A percentile compares a stretch with the other conserved stretches of the same genome.
These are phyloP conservation scores for Epizoanthus rinbou DNA, from an alignment of 92 coral and sea anemone genomes.

Conservation along the genomic window DNA sequence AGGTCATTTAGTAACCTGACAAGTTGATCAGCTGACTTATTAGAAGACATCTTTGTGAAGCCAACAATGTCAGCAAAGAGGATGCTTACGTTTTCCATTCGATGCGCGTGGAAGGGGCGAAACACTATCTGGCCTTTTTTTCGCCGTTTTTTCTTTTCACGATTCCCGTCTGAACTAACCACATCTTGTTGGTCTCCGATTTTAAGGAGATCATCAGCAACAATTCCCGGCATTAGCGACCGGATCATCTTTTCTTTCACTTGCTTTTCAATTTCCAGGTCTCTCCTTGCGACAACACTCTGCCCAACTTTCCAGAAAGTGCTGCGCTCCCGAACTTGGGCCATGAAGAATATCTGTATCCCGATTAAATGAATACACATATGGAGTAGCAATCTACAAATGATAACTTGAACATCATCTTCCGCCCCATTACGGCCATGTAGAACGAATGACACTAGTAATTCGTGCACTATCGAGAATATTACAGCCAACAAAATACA, in stretches of 20 bases:
- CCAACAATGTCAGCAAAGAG: conserved; percentile 99
- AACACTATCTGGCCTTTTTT: conserved; percentile 84
- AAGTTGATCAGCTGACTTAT: conserved; percentile 96
- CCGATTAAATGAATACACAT: conserved; percentile 93
- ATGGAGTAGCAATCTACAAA: conserved; percentile 82
- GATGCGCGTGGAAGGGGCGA: conserved; percentile 97
- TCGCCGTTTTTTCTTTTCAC: conserved; percentile 71
- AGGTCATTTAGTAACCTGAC: conserved; percentile 93
- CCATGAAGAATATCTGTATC: conserved; percentile 95
- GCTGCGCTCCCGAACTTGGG: conserved; percentile 98
- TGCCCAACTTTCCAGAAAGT: conserved; percentile 99
- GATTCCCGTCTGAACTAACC: conserved; percentile 60
- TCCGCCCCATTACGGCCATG: conserved; percentile 29
- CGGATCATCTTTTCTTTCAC: conserved; percentile 95
- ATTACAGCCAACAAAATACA: conserved; percentile 86
- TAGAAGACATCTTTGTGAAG: conserved; percentile 96
- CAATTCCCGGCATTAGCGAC: conserved; percentile 92
- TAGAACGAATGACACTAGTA: conserved; percentile 52
- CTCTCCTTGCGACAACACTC: conserved; percentile 93
- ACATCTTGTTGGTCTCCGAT: conserved; percentile 75
- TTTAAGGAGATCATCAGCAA: conserved; percentile 74
- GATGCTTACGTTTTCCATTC: conserved; percentile 98
- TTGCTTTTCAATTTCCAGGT: conserved; percentile 94
- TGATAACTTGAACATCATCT: conserved; percentile 56
- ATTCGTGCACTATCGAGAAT: conserved; percentile 92